phyloP scores from a whole-genome alignment of 2,797 vertebrate species.

The Labroides dimidiatus region DNA sequence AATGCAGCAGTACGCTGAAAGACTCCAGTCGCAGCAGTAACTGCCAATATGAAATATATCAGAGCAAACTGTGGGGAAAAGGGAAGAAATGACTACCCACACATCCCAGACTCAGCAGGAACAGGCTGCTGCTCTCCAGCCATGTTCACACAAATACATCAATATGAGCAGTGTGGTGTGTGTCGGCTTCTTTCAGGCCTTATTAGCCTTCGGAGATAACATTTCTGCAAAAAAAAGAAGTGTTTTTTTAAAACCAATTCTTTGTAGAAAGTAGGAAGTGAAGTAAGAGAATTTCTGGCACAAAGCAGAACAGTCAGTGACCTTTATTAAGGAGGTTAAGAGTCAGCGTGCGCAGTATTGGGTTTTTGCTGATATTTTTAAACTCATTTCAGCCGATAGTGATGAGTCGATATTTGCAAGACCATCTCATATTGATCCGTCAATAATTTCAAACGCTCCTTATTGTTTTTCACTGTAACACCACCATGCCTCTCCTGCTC shows the following conservation, averaged over 20 bases:
- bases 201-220: constrained; percentile 32
- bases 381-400: too few species aligned
- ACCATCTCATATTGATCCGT: too few species aligned
- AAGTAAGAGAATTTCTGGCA: background rate
- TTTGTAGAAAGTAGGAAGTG: background rate
- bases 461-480: too few species aligned
- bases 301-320: background rate
- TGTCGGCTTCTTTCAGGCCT: constrained; percentile 46
- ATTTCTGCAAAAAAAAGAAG: constrained; percentile 6
- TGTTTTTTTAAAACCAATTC: too few species aligned
- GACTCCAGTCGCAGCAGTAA: constrained; percentile 50
- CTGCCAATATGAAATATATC: constrained; percentile 61
- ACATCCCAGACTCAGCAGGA: constrained; percentile 33
- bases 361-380: too few species aligned
- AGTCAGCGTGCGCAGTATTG: too few species aligned
- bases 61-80: constrained; percentile 29
- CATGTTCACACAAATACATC: constrained; percentile 31
- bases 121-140: constrained; percentile 33
- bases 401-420: too few species aligned
- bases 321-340: too few species aligned
- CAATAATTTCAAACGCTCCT: too few species aligned
- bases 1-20: constrained; percentile 56
- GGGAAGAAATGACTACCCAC: constrained; percentile 41
- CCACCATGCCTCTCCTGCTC: too few species aligned
- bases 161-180: constrained; percentile 21